phyloP scores from a whole-genome alignment of 2,888 invertebrate species.

The Liposcelis brunnea region DNA sequence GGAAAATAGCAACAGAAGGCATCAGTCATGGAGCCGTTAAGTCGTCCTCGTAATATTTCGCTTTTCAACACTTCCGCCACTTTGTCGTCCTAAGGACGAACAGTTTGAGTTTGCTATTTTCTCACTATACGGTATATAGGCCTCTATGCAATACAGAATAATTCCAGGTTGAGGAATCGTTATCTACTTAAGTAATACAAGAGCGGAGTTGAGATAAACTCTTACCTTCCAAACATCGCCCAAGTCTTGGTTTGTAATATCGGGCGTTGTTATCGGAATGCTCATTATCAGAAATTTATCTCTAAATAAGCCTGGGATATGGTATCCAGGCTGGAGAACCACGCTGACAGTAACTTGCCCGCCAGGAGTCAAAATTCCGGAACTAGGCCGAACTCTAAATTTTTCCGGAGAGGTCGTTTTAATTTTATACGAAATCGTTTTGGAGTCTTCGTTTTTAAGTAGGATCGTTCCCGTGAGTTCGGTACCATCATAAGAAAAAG shows the following conservation, averaged over 20 bases:
- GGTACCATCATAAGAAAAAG: constrained; percentile 43
- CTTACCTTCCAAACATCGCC: constrained; percentile 60
- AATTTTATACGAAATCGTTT: constrained; percentile 55
- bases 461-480: constrained; percentile 49
- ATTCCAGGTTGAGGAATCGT: too few species aligned
- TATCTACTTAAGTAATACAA: too few species aligned
- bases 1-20: too few species aligned
- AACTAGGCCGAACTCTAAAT: constrained; percentile 80
- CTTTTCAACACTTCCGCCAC: too few species aligned
- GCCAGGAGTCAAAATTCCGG: constrained; percentile 52
- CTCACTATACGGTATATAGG: too few species aligned
- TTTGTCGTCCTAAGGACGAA: too few species aligned
- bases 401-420: constrained; percentile 93
- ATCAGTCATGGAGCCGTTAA: too few species aligned
- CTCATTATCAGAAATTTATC: constrained; percentile 85
- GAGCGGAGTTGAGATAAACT: too few species aligned
- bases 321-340: constrained; percentile 55
- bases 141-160: too few species aligned
- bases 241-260: constrained; percentile 41
- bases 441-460: constrained; percentile 49
- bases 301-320: constrained; percentile 44
- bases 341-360: constrained; percentile 48
- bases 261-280: constrained; percentile 40
- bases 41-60: too few species aligned
- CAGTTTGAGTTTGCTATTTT: too few species aligned